Evolutionary conservation across 2,797 vertebrate genomes (phyloP).

Genomic region (Parauchenoglanis punctatus): DNA sequence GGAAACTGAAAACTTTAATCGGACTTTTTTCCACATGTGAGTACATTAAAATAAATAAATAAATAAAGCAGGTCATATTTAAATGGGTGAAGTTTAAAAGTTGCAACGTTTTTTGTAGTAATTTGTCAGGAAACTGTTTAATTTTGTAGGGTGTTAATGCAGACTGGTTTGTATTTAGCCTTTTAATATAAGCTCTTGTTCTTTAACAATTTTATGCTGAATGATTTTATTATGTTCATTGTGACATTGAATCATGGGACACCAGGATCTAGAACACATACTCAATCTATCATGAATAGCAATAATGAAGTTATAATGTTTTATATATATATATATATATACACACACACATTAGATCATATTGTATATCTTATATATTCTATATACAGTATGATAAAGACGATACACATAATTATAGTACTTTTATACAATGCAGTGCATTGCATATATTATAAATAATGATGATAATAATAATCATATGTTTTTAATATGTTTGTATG

Average conservation of each 20-base stretch:
- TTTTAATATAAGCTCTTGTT: not conserved
- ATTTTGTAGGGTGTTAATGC: not conserved
- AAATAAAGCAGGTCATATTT: not conserved
- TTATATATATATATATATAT: not conserved
- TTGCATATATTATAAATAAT: not conserved
- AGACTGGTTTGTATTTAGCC: not conserved
- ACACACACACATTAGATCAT: not conserved
- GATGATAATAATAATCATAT: not conserved
- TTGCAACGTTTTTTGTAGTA: not conserved
- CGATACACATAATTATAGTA: not conserved
- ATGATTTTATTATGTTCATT: not conserved
- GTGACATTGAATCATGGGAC: slow-evolving; percentile 15
- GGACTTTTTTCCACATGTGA: slow-evolving; percentile 59
- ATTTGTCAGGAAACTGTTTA: not conserved
- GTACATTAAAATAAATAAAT: slow-evolving; percentile 47
- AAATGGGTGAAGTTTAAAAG: not conserved
- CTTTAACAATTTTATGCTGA: not conserved
- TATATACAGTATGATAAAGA: not conserved
- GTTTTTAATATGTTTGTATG: not conserved
- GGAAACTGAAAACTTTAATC: slow-evolving; percentile 30
- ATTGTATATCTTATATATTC: not conserved
- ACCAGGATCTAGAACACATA: not conserved
- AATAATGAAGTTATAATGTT: not conserved
- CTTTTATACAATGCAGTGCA: not conserved
- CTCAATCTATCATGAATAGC: accelerated